Evolutionary conservation across 2,888 invertebrate species (phyloP).

Genomic region (Sarcophaga variegata): DNA sequence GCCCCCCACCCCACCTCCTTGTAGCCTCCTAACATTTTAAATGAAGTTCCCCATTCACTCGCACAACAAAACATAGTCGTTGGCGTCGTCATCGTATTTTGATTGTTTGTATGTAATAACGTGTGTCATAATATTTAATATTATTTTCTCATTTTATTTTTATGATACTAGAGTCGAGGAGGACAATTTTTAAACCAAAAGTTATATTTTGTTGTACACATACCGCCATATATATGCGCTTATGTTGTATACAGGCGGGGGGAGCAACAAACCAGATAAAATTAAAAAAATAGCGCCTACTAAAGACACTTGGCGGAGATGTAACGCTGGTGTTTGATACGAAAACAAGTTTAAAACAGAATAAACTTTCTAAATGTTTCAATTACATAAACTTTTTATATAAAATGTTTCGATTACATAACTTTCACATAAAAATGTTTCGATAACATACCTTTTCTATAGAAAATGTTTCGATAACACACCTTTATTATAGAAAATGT

Average conservation of each 20-base stretch:
- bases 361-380: no score
- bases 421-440: no score
- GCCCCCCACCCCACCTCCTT: background rate
- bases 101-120: slow-evolving; percentile 67
- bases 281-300: slow-evolving; percentile 11
- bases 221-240: slow-evolving; percentile 50
- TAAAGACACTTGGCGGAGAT: no score
- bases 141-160: slow-evolving; percentile 76
- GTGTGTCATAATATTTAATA: slow-evolving; percentile 73
- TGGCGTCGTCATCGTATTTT: background rate
- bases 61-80: no score
- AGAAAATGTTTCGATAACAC: no score
- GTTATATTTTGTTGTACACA: slow-evolving; percentile 50
- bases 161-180: slow-evolving; percentile 77
- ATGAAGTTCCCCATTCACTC: background rate
- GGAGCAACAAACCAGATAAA: slow-evolving; percentile 7
- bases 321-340: no score
- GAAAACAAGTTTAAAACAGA: no score
- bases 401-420: no score
- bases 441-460: no score
- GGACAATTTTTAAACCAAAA: slow-evolving; percentile 73
- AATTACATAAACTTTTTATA: no score
- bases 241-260: background rate
- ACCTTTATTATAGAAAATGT: no score
- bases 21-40: background rate